Evolutionary conservation across 1,140 invertebrate species (phyloP).

Genomic region (Drosophila bocqueti): DNA sequence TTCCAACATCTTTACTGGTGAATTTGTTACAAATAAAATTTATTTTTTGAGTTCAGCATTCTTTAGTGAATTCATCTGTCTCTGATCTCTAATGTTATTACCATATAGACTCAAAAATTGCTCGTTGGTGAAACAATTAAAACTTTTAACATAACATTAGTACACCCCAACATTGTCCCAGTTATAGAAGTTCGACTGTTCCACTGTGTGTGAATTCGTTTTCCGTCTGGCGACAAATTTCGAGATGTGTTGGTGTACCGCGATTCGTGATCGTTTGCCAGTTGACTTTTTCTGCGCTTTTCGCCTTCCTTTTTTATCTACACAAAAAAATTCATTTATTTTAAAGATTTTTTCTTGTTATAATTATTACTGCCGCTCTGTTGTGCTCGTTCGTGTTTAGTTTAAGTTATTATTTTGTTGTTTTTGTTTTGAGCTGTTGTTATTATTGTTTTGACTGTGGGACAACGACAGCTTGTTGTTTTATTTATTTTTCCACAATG

Average conservation of each 20-base stretch:
- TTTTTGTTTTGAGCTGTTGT: conserved; percentile 17
- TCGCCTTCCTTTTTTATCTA: conserved; percentile 54
- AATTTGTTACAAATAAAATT: background rate
- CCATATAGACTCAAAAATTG: background rate
- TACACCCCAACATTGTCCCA: background rate
- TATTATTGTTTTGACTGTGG: conserved; percentile 30
- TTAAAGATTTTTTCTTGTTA: conserved; percentile 50
- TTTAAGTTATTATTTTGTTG: conserved; percentile 32
- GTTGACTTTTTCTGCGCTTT: conserved; percentile 60
- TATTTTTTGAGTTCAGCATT: background rate
- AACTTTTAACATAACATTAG: background rate
- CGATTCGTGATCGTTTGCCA: conserved; percentile 75
- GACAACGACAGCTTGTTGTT: conserved; percentile 27
- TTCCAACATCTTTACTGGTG: background rate
- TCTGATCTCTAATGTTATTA: background rate
- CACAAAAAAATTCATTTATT: conserved; percentile 56
- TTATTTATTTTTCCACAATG: conserved; percentile 41
- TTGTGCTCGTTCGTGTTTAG: conserved; percentile 22
- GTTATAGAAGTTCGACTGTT: conserved; percentile 22
- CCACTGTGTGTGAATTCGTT: conserved; percentile 51
- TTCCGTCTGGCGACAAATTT: conserved; percentile 63
- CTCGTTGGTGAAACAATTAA: background rate
- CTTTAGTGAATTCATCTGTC: no score
- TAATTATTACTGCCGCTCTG: conserved; percentile 25
- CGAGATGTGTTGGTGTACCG: conserved; percentile 55